These are phyloP conservation scores for Brachylomia viminalis DNA, from an alignment of 2,888 invertebrate genomes.

Conservation along the genomic window DNA sequence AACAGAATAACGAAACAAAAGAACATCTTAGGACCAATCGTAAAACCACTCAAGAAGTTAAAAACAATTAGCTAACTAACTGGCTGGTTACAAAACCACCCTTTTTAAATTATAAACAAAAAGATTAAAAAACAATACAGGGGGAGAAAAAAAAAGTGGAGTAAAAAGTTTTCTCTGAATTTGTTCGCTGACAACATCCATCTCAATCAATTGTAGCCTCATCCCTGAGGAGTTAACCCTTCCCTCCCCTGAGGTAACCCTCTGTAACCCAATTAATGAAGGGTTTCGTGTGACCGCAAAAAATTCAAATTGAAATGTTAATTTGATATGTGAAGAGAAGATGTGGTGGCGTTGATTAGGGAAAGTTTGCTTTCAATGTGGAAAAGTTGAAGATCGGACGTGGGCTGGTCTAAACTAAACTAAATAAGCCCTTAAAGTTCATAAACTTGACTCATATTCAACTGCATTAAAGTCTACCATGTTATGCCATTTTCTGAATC, in stretches of 20 bases:
- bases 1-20: conserved; percentile 66
- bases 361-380: conserved; percentile 31
- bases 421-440: neutral
- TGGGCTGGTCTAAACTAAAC: neutral
- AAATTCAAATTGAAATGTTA: conserved; percentile 88
- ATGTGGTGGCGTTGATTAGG: conserved; percentile 48
- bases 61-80: conserved; percentile 81
- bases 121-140: conserved; percentile 69
- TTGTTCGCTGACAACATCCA: conserved; percentile 88
- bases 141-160: conserved; percentile 67
- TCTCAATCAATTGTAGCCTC: conserved; percentile 87
- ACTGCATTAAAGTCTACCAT: neutral
- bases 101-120: conserved; percentile 69
- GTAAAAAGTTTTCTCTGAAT: conserved; percentile 83
- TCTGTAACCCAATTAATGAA: conserved; percentile 88
- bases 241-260: conserved; percentile 83
- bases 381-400: neutral
- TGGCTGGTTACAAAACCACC: conserved; percentile 77
- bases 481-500: neutral
- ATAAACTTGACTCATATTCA: neutral
- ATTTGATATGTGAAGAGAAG: conserved; percentile 76
- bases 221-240: conserved; percentile 88
- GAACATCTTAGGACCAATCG: conserved; percentile 74
- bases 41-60: conserved; percentile 83
- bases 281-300: conserved; percentile 84